Evolutionary conservation across 2,888 invertebrate genomes (phyloP).

Genomic region (Thereva unica): DNA sequence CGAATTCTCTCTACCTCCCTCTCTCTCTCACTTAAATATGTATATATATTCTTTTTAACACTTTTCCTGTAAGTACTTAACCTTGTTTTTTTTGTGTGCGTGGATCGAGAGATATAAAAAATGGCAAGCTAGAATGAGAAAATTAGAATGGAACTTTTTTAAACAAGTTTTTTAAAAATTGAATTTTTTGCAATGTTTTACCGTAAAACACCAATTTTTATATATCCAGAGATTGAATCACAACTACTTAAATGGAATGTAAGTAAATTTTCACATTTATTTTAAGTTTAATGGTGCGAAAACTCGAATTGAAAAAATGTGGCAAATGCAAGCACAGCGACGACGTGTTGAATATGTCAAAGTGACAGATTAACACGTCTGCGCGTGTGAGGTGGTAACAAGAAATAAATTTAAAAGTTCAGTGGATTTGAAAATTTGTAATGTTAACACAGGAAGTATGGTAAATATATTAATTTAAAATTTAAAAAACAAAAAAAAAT

Average conservation of each 20-base stretch:
- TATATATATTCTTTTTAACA: not conserved
- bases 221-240: slow-evolving; percentile 52
- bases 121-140: no score
- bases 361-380: slow-evolving; percentile 37
- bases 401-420: slow-evolving; percentile 5
- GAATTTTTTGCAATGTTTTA: slow-evolving; percentile 49
- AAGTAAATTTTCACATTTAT: slow-evolving; percentile 45
- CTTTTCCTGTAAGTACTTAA: not conserved
- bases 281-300: slow-evolving; percentile 26
- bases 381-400: slow-evolving; percentile 9
- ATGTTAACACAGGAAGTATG: slow-evolving; percentile 2
- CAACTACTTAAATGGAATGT: slow-evolving; percentile 55
- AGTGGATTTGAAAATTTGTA: slow-evolving; percentile 4
- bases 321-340: slow-evolving; percentile 33
- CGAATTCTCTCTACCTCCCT: no score
- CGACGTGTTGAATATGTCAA: slow-evolving; percentile 42
- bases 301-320: slow-evolving; percentile 35
- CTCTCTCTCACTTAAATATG: no score
- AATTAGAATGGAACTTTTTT: no score
- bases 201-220: slow-evolving; percentile 55
- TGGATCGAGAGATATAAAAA: slow-evolving; percentile 1
- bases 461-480: slow-evolving; percentile 30
- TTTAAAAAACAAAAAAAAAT: not conserved
- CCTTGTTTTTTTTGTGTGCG: slow-evolving; percentile 7
- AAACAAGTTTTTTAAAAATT: not conserved